Percentiles rank a stretch among this genome's conserved stretches.
These are phyloP conservation scores for Acrocephalus kingi DNA, from an alignment of 2,113 vertebrate species.

Conservation along the genomic window DNA sequence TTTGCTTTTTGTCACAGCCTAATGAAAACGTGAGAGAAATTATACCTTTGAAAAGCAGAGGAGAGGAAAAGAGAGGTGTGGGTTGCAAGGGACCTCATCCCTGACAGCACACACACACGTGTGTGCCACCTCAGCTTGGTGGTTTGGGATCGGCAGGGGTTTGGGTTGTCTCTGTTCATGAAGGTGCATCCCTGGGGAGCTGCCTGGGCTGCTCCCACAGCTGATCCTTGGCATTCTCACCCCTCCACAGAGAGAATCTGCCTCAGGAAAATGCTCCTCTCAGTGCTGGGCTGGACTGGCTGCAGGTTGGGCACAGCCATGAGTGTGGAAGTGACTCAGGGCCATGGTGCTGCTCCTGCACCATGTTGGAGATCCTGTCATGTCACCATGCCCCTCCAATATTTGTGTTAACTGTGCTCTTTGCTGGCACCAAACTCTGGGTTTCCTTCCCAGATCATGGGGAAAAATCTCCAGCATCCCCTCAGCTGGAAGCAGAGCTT, in stretches of 20 bases:
- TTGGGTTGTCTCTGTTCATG: background rate
- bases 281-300: fast-evolving
- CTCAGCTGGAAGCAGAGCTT: background rate
- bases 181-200: background rate
- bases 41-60: background rate
- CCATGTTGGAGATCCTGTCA: fast-evolving
- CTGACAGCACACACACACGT: fast-evolving
- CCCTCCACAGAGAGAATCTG: fast-evolving
- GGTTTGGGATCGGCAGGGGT: fast-evolving
- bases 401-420: background rate
- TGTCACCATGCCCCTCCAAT: background rate
- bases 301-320: fast-evolving
- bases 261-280: background rate
- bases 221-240: fast-evolving
- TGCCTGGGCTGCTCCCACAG: fast-evolving
- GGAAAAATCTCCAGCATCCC: background rate
- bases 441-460: background rate
- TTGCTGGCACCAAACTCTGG: background rate
- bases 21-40: background rate
- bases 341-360: fast-evolving
- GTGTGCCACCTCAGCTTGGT: fast-evolving
- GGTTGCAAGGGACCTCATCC: background rate
- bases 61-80: background rate
- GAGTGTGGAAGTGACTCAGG: background rate
- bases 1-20: background rate